These are phyloP conservation scores for Drosophila grimshawi DNA, from an alignment of 1,140 invertebrate genomes.

Conservation along the genomic window DNA sequence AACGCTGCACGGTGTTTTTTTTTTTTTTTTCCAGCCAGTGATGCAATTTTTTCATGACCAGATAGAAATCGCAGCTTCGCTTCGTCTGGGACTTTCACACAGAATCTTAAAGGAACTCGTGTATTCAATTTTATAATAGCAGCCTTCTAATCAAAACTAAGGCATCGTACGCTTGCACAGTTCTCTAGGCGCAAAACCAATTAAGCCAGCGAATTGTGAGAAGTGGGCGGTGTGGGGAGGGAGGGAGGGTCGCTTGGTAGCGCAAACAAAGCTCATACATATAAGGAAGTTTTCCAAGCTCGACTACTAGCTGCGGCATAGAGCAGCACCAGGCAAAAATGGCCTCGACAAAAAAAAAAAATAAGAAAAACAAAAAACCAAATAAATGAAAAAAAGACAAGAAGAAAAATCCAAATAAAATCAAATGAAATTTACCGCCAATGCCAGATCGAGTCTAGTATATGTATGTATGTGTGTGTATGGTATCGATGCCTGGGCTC, in stretches of 20 bases:
- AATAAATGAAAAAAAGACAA: slow-evolving; percentile 12
- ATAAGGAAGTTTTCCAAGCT: slow-evolving; percentile 72
- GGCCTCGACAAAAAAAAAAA: slow-evolving; percentile 35
- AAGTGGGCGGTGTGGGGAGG: background rate
- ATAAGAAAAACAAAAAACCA: slow-evolving; percentile 3
- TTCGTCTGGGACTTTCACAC: slow-evolving; percentile 57
- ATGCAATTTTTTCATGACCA: slow-evolving; percentile 36
- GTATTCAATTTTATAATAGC: slow-evolving; percentile 82
- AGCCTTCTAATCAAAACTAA: slow-evolving; percentile 77
- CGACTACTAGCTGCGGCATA: slow-evolving; percentile 47
- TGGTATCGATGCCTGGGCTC: slow-evolving; percentile 37
- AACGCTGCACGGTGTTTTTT: slow-evolving; percentile 29
- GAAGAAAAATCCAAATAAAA: slow-evolving; percentile 66
- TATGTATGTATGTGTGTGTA: background rate
- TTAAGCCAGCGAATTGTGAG: slow-evolving; percentile 56
- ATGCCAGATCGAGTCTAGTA: slow-evolving; percentile 27
- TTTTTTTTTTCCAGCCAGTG: slow-evolving; percentile 14
- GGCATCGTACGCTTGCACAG: slow-evolving; percentile 63
- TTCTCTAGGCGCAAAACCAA: slow-evolving; percentile 77
- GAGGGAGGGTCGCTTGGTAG: background rate
- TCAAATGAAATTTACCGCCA: slow-evolving; percentile 80
- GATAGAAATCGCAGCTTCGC: slow-evolving; percentile 47
- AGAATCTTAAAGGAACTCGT: slow-evolving; percentile 25
- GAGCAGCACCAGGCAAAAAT: slow-evolving; percentile 20
- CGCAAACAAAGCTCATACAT: slow-evolving; percentile 49